phyloP scores from a whole-genome alignment of 2,797 vertebrate species.

The Decapterus maruadsi region DNA sequence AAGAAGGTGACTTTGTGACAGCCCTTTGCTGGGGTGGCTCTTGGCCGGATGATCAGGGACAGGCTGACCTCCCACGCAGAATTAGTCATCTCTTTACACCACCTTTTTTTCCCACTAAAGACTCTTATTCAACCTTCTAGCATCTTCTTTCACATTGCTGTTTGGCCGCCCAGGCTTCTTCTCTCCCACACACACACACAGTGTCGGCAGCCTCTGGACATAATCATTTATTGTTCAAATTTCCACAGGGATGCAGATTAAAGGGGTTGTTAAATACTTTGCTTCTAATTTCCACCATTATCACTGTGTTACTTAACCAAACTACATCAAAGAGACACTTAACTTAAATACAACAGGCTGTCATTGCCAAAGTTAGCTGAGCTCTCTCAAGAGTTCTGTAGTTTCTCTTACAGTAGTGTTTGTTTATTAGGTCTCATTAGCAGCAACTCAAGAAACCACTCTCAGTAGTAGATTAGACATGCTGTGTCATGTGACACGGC shows the following conservation, averaged over 20 bases:
- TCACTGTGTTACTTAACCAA: not conserved
- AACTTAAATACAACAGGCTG: conserved; percentile 5
- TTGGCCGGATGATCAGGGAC: conserved; percentile 80
- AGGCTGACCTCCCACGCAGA: conserved; percentile 85
- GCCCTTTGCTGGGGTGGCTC: conserved; percentile 74
- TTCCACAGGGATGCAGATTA: conserved; percentile 53
- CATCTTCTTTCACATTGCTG: conserved; percentile 68
- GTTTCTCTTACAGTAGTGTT: not conserved
- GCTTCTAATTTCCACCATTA: conserved; percentile 11
- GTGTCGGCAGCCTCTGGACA: conserved; percentile 52
- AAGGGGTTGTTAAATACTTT: conserved; percentile 36
- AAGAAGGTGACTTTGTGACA: conserved; percentile 66
- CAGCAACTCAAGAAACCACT: conserved; percentile 3
- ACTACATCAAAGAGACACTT: conserved; percentile 6
- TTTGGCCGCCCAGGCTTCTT: conserved; percentile 56
- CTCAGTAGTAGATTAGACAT: not conserved
- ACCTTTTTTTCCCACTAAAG: conserved; percentile 70
- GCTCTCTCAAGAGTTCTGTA: not conserved
- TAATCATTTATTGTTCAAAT: conserved; percentile 58
- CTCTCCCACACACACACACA: conserved; percentile 34
- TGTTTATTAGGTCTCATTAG: not conserved
- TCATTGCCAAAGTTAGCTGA: not conserved
- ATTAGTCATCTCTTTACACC: conserved; percentile 86
- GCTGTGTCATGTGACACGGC: not conserved
- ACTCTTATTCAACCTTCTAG: conserved; percentile 76